Percentiles rank a stretch among this genome's conserved stretches.
phyloP scores from a whole-genome alignment of 2,888 invertebrate genomes.

The Clitarchus hookeri region DNA sequence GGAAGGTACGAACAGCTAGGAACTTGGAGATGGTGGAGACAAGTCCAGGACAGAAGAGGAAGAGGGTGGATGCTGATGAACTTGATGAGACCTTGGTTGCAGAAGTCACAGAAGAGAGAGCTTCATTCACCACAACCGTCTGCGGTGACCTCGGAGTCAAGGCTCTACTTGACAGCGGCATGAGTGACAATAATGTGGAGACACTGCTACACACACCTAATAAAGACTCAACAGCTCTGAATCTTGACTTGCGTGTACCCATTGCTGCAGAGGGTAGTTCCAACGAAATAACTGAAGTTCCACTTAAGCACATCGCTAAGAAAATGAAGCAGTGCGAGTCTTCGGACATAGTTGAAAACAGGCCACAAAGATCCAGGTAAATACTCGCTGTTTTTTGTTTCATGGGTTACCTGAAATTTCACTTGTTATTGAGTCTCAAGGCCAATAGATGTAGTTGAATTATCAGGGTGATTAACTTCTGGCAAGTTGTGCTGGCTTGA shows the following conservation, averaged over 20 bases:
- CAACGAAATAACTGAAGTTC: background rate
- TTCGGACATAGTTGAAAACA: background rate
- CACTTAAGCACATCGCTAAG: background rate
- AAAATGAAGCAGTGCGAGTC: background rate
- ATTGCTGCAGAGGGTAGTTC: background rate
- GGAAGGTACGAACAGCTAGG: background rate
- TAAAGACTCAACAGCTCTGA: background rate
- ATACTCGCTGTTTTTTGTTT: background rate
- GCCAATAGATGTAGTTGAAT: no score
- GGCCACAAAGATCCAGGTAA: background rate
- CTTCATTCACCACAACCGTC: background rate
- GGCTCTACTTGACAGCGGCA: background rate
- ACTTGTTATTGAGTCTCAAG: no score
- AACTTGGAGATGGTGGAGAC: background rate
- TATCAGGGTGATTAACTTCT: no score
- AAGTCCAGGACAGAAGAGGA: background rate
- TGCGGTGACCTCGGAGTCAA: background rate
- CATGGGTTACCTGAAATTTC: no score
- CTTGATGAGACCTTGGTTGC: background rate
- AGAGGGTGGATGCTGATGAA: background rate
- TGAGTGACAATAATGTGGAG: background rate
- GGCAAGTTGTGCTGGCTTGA: no score
- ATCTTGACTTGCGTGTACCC: background rate
- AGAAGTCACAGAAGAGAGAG: background rate
- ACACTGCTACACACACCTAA: no score